phyloP scores from a whole-genome alignment of 2,888 invertebrate species.

The Conops quadrifasciatus region DNA sequence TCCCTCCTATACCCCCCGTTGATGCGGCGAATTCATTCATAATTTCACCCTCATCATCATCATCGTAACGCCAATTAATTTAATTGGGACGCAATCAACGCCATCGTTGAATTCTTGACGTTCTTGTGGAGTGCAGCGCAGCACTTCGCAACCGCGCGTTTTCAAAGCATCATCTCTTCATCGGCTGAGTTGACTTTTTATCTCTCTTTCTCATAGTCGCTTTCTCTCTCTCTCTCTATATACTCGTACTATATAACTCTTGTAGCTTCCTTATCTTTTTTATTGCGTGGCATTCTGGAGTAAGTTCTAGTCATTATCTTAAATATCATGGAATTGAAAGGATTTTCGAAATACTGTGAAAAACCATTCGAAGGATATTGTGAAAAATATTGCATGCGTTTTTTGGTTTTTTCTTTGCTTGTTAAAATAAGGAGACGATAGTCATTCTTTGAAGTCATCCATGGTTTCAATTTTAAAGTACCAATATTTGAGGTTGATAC shows the following conservation, averaged over 20 bases:
- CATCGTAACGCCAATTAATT: conserved; percentile 20
- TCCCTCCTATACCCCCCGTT: background rate
- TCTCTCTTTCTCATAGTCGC: background rate
- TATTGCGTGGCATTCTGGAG: no score
- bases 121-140: conserved; percentile 12
- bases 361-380: no score
- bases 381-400: no score
- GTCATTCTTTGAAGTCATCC: no score
- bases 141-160: conserved; percentile 18
- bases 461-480: no score
- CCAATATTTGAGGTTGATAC: no score
- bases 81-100: conserved; percentile 24
- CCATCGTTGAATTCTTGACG: conserved; percentile 11
- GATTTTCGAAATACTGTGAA: background rate
- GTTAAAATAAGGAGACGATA: no score
- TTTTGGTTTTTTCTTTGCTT: no score
- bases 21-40: conserved; percentile 10
- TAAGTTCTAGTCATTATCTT: background rate
- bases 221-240: background rate
- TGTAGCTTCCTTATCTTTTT: no score
- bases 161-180: background rate
- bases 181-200: background rate
- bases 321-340: conserved; percentile 10
- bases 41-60: conserved; percentile 2
- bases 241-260: no score